Conservation (phyloP, 1,140 invertebrate species). For the Polypedilum vanderplanki region DNA sequence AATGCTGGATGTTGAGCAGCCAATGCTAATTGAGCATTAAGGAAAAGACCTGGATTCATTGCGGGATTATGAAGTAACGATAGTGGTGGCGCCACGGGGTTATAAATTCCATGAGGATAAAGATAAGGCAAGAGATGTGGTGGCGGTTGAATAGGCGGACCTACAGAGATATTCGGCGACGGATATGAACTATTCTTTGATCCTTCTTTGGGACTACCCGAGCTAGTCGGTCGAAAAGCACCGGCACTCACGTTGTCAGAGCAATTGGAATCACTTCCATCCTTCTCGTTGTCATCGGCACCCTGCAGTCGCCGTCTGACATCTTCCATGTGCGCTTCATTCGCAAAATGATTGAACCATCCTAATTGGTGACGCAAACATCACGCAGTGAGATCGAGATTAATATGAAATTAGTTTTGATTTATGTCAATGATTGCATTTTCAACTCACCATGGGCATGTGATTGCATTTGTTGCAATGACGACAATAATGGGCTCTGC, state of each 20-base stretch:
- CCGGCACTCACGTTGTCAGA: conserved; percentile 52
- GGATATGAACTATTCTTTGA: conserved; percentile 58
- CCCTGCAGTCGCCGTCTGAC: conserved; percentile 49
- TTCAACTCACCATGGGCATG: conserved; percentile 33
- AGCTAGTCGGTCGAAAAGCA: conserved; percentile 51
- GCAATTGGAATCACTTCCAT: conserved; percentile 58
- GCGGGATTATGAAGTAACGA: conserved; percentile 51
- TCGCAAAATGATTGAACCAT: conserved; percentile 51
- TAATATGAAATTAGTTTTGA: conserved; percentile 33
- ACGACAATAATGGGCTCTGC: conserved; percentile 61
- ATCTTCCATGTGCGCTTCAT: conserved; percentile 44
- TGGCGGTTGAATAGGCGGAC: conserved; percentile 78
- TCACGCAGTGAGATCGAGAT: conserved; percentile 37
- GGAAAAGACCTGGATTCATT: conserved; percentile 66
- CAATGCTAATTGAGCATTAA: conserved; percentile 72
- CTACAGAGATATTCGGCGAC: conserved; percentile 77
- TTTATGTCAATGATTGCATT: not conserved
- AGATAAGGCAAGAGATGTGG: conserved; percentile 77
- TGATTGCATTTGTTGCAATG: conserved; percentile 46
- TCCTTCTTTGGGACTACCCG: conserved; percentile 47
- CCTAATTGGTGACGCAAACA: conserved; percentile 37
- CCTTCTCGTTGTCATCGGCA: conserved; percentile 53
- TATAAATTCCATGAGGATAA: conserved; percentile 79
- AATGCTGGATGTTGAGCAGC: conserved; percentile 73
- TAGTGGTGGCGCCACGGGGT: conserved; percentile 62